Percentiles rank a stretch among this genome's conserved stretches.
phyloP scores from a whole-genome alignment of 64 coral and sea anemone genomes.

The Exaiptasia diaphana region DNA sequence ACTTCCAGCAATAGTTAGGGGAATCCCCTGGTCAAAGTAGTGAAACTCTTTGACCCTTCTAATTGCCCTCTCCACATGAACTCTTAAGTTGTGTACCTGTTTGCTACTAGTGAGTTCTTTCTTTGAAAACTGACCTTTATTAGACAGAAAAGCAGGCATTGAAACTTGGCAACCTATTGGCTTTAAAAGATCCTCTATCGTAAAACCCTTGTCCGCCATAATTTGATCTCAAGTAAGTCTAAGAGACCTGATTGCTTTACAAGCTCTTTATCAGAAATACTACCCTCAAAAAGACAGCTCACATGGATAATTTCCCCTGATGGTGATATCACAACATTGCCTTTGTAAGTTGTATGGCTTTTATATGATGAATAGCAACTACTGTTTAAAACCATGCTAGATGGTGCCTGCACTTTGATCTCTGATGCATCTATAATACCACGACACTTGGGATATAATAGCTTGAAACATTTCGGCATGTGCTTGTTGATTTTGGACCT shows the following conservation, averaged over 20 bases:
- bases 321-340: conserved; percentile 56
- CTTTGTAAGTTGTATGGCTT: conserved; percentile 47
- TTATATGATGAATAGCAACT: conserved; percentile 23
- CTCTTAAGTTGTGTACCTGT: conserved; percentile 26
- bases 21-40: not conserved
- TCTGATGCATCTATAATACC: conserved; percentile 53
- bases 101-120: not conserved
- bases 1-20: conserved; percentile 18
- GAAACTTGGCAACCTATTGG: conserved; percentile 19
- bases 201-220: conserved; percentile 52
- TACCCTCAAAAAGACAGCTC: not conserved
- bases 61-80: conserved; percentile 40
- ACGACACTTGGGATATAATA: not conserved
- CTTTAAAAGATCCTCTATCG: conserved; percentile 8
- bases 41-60: conserved; percentile 22
- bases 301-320: conserved; percentile 40
- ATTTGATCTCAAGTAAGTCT: conserved; percentile 23
- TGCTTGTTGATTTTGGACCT: conserved; percentile 19
- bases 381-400: conserved; percentile 28
- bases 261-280: conserved; percentile 20
- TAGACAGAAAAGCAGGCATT: conserved; percentile 32
- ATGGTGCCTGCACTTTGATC: conserved; percentile 36
- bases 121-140: conserved; percentile 31
- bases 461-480: conserved; percentile 37
- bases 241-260: conserved; percentile 9